phyloP scores from a whole-genome alignment of 1,140 invertebrate species.

The Carcinoscorpius rotundicauda region DNA sequence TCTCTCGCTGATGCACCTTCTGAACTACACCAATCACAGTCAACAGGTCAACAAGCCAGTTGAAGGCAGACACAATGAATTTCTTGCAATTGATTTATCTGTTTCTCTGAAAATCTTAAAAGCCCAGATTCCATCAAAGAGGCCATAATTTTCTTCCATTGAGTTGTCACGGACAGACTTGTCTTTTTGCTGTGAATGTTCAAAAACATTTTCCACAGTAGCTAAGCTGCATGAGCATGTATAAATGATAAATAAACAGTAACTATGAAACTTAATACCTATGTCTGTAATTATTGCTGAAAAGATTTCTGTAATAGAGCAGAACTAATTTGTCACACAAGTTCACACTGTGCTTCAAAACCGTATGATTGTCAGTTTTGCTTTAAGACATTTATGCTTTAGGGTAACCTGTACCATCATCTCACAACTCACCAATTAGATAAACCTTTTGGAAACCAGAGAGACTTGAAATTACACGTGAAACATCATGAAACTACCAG shows the following conservation, averaged over 20 bases:
- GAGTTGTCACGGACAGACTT: slow-evolving; percentile 4
- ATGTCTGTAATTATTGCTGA: slow-evolving; percentile 15
- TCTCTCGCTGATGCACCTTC: too few relatives aligned
- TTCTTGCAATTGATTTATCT: too few relatives aligned
- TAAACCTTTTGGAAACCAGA: slow-evolving; percentile 14
- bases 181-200: slow-evolving; percentile 16
- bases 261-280: slow-evolving; percentile 9
- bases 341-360: slow-evolving; percentile 14
- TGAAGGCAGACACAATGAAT: too few relatives aligned
- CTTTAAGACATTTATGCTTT: slow-evolving; percentile 14
- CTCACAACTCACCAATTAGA: slow-evolving; percentile 12
- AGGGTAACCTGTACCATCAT: slow-evolving; percentile 15
- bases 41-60: too few relatives aligned
- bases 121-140: too few relatives aligned
- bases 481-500: slow-evolving; percentile 12
- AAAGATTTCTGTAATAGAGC: slow-evolving; percentile 16
- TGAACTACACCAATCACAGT: too few relatives aligned
- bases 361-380: slow-evolving; percentile 17
- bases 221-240: slow-evolving; percentile 16
- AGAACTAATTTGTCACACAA: slow-evolving; percentile 12
- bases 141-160: too few relatives aligned
- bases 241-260: slow-evolving; percentile 16
- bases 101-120: too few relatives aligned
- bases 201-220: slow-evolving; percentile 15
- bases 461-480: slow-evolving; percentile 13